Evolutionary conservation across 1,140 invertebrate genomes (phyloP).

Genomic region (Prorops nasuta): DNA sequence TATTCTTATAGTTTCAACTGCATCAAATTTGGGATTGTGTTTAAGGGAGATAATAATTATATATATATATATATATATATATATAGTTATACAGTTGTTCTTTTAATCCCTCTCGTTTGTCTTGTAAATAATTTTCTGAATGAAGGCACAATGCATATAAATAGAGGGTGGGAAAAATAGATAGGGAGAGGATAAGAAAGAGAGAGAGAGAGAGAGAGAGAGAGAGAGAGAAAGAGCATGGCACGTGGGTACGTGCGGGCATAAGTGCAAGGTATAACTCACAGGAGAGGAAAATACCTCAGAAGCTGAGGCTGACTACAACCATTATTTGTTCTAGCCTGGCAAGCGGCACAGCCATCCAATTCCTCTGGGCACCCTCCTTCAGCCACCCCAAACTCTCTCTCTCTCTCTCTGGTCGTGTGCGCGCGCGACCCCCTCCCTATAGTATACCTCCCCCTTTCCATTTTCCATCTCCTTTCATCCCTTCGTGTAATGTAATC

Average conservation of each 20-base stretch:
- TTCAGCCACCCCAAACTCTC: constrained; percentile 7
- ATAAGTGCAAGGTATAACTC: constrained; percentile 5
- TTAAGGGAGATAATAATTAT: no score
- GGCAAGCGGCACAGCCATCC: constrained; percentile 33
- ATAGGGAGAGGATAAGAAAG: no score
- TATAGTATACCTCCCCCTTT: constrained; percentile 15
- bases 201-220: no score
- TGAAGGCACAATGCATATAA: no score
- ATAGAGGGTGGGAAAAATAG: no score
- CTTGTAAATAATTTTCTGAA: no score
- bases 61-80: no score
- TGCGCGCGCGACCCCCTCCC: constrained; percentile 20
- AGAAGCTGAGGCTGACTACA: constrained; percentile 48
- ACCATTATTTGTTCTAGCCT: constrained; percentile 53
- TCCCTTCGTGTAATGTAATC: neutral
- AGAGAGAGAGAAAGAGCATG: no score
- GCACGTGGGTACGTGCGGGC: neutral
- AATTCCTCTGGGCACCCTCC: constrained; percentile 26
- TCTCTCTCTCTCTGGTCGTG: neutral
- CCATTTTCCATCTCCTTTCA: constrained; percentile 9
- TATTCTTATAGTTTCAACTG: no score
- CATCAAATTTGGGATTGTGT: no score
- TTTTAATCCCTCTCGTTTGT: no score
- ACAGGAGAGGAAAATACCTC: constrained; percentile 41
- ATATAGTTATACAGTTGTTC: no score